phyloP scores from a whole-genome alignment of 2,113 vertebrate genomes.

The Centropus unirufus region DNA sequence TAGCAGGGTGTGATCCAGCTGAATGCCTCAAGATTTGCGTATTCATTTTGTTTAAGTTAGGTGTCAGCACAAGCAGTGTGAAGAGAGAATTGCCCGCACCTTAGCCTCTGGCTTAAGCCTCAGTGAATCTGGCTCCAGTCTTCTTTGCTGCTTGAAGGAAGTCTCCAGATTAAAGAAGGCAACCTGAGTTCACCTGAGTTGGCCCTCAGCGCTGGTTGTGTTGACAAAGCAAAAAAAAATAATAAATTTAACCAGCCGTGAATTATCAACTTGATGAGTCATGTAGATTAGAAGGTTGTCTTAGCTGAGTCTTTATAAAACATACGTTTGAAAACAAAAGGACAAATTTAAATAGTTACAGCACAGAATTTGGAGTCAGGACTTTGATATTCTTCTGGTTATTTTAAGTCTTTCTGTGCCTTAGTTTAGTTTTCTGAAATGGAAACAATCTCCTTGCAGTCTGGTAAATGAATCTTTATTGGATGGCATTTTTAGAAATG shows the following conservation, averaged over 20 bases:
- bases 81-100: neutral
- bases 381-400: neutral
- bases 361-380: neutral
- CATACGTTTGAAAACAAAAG: neutral
- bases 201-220: neutral
- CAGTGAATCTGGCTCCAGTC: neutral
- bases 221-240: neutral
- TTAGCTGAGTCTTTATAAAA: neutral
- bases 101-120: constrained; percentile 6
- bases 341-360: neutral
- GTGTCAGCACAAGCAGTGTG: neutral
- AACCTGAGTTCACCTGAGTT: neutral
- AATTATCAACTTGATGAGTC: neutral
- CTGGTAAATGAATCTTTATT: neutral
- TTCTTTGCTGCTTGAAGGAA: constrained; percentile 20
- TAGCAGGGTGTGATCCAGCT: neutral
- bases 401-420: neutral
- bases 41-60: neutral
- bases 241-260: neutral
- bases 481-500: neutral
- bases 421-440: constrained; percentile 15
- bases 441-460: neutral
- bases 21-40: constrained; percentile 4
- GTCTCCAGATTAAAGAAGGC: neutral
- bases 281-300: neutral